Base-by-base conservation (phyloP, 2,888 invertebrate species). In the Pandemis cinnamomeana region DNA sequence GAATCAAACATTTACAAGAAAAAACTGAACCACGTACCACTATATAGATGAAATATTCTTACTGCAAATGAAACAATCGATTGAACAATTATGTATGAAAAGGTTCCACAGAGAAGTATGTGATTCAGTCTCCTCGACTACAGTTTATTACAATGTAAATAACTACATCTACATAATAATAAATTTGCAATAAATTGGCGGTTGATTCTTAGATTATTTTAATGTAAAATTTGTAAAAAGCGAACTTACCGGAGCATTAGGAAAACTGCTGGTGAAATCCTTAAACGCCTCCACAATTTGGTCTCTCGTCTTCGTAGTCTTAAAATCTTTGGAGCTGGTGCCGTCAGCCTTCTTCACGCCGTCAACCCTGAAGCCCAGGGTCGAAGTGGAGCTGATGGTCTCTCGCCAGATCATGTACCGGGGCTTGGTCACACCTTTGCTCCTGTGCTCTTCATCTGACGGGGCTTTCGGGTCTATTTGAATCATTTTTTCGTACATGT, bases 401-500 rank as follows among this genome's bases (percentile, higher is more conserved):
- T 99, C 99, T 71, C 99, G 95, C 98, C 99, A 99, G 62, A 99
- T 95, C 98, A 98, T 98, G 91, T 98, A 98, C 15, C 99, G 95
- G 0, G 99, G 98, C 90, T 99, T 99, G 4, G 99, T 99, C 0
- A 99, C 98, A 20, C 98, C 99, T 92, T 98, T 97, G 81, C 98
- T 95, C 78, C 96, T 95, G 82, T 98, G 97, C 89, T 99, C 99
- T 87, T 99, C 99, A 70, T 97, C 96, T 46, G 97, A 97, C 5
- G 99, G 99, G 0, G 99, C 99, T 79, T 95, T 95, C 2, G 97
- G 96, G 88, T 99, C 98, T 66, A 99, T 97, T 88, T 98, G 98
- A 77, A 98, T 97, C 99, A 99, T 99, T 93, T 99, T 99, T 83
- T 99, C 98, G 87, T 98, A 99, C 99, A 99, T 98, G 87, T 99